Base-by-base conservation (phyloP, 2,888 invertebrate species). In the Sphaerophoria rueppellii region DNA sequence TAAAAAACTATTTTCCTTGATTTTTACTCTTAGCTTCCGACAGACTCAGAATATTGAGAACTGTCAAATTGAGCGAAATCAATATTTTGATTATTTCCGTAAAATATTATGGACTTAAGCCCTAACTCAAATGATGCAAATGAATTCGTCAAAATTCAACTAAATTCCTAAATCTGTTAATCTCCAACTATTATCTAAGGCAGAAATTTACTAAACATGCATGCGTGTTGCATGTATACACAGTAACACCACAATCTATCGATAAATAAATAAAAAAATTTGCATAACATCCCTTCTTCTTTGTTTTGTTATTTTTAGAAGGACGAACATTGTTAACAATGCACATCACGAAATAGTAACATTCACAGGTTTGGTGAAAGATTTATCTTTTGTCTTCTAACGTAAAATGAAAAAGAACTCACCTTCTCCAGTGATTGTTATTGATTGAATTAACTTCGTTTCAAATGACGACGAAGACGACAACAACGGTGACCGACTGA, bases 341-440 rank as follows among this genome's bases (percentile, higher is more conserved):
- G 83, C 83, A 80, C 75, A 75, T 80, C 83, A 83, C 83, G 83
- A 80, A 80, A 57, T 83, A 48, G 60, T 58, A 43, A 46, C 54
- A 54, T 60, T 55, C 57, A 54, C 24, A 24, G 24, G 67, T 48
- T 70, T 58, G 55, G 40, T 4, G 67, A 52, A 11, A 71, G 58
- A 65, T 46, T 46, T 52, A 43, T 46, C 43, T 37, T 11, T 58
- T 40, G 6, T 58, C 58, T 63, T 43, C 24, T 24, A 24, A 70
- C 71, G 60, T 43, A 58, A 58, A 58, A 58, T 7, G 48, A 6
- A 5, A 35, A 32, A 35, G 60, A 58, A 7, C 50, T 58, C 69
- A 83, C 75, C 75, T 83, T 71, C 24, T 24, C 24, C 80, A 76
- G 69, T 83, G 83, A 83, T 83, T 83, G 83, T 83, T 83, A 83